These are phyloP conservation scores for Drosophila trapezifrons DNA, from an alignment of 1,140 invertebrate genomes.

Conservation along the genomic window DNA sequence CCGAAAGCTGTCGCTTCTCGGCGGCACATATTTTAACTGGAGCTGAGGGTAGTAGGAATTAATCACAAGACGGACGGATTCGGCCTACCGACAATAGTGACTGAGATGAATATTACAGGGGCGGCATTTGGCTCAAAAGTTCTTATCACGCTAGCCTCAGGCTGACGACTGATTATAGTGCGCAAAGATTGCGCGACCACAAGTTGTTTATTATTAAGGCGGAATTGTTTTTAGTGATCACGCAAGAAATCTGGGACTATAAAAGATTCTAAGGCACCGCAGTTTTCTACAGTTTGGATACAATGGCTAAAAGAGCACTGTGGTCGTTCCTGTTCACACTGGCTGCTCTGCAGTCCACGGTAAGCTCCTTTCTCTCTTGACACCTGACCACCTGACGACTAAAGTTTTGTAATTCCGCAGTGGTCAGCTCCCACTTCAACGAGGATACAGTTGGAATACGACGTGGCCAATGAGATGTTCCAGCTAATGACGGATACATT, in stretches of 20 bases:
- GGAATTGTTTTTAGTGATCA: conserved; percentile 13
- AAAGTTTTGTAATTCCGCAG: neutral
- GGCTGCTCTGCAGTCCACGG: conserved; percentile 31
- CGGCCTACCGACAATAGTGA: conserved; percentile 34
- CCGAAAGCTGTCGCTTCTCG: conserved; percentile 33
- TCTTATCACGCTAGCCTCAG: conserved; percentile 52
- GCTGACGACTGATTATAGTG: conserved; percentile 54
- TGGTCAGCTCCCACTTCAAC: conserved; percentile 25
- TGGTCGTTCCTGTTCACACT: conserved; percentile 33
- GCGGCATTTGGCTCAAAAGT: conserved; percentile 35
- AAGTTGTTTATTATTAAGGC: conserved; percentile 16
- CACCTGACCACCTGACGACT: neutral
- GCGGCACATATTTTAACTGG: conserved; percentile 18
- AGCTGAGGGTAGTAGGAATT: neutral
- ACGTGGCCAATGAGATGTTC: conserved; percentile 30
- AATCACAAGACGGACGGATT: neutral
- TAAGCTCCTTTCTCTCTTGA: conserved; percentile 20
- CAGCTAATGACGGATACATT: neutral
- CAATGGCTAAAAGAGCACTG: conserved; percentile 22
- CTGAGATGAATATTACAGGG: conserved; percentile 16
- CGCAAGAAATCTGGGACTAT: conserved; percentile 27
- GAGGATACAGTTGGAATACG: conserved; percentile 23
- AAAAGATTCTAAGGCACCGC: conserved; percentile 14
- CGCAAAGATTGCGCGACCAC: conserved; percentile 20
- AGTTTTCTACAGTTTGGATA: conserved; percentile 5